Percentiles rank a stretch among this genome's conserved stretches.
Conservation (phyloP, 2,113 vertebrate genomes). For the Talpa occidentalis region DNA sequence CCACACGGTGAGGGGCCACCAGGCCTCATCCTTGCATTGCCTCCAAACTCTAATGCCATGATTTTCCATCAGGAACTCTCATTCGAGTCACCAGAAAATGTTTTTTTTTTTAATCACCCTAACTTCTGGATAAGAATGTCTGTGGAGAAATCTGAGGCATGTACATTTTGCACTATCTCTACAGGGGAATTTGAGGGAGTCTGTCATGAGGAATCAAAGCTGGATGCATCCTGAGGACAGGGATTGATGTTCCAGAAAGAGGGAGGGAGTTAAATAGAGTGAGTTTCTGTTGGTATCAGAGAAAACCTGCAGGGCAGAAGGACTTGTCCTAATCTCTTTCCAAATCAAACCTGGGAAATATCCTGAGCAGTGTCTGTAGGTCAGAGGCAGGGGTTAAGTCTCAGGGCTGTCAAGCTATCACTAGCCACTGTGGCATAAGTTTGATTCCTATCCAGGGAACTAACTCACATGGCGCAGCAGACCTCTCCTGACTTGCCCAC, state of each 20-base stretch:
- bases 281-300: not conserved
- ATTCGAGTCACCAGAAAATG: not conserved
- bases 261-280: not conserved
- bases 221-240: not conserved
- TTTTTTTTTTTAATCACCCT: not conserved
- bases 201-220: fast-evolving
- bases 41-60: not conserved
- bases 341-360: not conserved
- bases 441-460: no score
- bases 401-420: no score
- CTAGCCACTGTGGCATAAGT: no score
- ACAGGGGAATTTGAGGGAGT: not conserved
- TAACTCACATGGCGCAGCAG: no score
- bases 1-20: not conserved
- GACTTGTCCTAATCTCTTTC: not conserved
- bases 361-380: not conserved
- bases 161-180: not conserved
- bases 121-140: not conserved
- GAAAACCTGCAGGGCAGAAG: not conserved
- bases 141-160: not conserved
- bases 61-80: not conserved
- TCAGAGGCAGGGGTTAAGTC: not conserved
- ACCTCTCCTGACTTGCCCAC: no score
- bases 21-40: fast-evolving
- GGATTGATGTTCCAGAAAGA: fast-evolving